Conservation (phyloP, 2,797 vertebrate species). For the Aeoliscus strigatus region DNA sequence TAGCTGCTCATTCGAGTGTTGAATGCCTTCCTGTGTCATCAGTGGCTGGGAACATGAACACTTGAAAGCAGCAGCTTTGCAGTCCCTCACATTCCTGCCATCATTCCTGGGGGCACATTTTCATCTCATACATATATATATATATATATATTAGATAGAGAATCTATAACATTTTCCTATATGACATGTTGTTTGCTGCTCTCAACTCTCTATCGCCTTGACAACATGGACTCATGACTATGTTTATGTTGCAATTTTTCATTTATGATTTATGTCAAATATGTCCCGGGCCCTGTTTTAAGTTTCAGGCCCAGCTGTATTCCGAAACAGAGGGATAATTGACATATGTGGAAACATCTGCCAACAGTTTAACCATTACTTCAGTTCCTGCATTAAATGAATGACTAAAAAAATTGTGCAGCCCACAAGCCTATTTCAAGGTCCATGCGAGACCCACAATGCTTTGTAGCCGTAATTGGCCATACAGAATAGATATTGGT, state of each 20-base stretch:
- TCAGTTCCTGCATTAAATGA: constrained; percentile 33
- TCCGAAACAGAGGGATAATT: constrained; percentile 1
- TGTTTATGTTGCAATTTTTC: no score
- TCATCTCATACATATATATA: constrained; percentile 4
- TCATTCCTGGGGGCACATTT: constrained; percentile 35
- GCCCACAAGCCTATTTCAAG: constrained; percentile 42
- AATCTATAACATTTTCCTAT: no score
- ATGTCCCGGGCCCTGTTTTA: background rate
- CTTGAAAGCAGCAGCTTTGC: constrained; percentile 17
- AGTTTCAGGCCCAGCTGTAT: background rate
- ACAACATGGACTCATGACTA: no score
- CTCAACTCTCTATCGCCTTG: no score
- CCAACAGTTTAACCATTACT: constrained; percentile 35
- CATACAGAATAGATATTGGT: constrained; percentile 14
- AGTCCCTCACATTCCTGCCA: constrained; percentile 12
- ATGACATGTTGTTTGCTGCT: no score
- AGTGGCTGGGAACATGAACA: constrained; percentile 20
- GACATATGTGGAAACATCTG: constrained; percentile 47
- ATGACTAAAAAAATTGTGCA: constrained; percentile 19
- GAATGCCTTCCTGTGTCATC: constrained; percentile 27
- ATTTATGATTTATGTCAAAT: background rate
- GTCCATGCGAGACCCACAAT: constrained; percentile 39
- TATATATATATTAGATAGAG: background rate
- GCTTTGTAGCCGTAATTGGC: constrained; percentile 25
- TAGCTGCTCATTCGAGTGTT: constrained; percentile 16